phyloP scores from a whole-genome alignment of 2,113 vertebrate genomes.

The Seriola aureovittata region DNA sequence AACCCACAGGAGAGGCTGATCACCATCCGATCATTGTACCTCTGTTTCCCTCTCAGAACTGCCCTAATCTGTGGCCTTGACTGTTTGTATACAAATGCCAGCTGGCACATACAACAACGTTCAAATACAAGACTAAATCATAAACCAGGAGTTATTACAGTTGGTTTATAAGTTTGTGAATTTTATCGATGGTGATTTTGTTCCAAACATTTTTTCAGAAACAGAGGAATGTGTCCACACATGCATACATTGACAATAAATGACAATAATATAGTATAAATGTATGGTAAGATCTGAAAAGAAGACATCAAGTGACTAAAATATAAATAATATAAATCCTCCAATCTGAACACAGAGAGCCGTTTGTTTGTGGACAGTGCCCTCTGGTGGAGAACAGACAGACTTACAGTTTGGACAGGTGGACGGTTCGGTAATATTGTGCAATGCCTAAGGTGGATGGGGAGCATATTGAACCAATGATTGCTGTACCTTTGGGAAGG shows the following conservation, averaged over 20 bases:
- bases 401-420: not conserved
- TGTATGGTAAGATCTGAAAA: not conserved
- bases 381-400: slow-evolving; percentile 63
- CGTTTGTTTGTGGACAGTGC: slow-evolving; percentile 60
- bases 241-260: not conserved
- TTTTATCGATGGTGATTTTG: not conserved
- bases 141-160: not conserved
- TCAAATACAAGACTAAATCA: not conserved
- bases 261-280: not conserved
- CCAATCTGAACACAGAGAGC: fast-evolving
- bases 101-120: not conserved
- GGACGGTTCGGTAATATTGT: not conserved
- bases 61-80: slow-evolving; percentile 17
- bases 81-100: not conserved
- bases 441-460: not conserved
- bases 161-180: not conserved
- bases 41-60: slow-evolving; percentile 40
- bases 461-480: slow-evolving; percentile 24
- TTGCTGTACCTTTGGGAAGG: slow-evolving; percentile 80
- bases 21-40: slow-evolving; percentile 61
- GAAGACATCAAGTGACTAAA: not conserved
- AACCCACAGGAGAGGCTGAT: slow-evolving; percentile 52
- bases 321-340: not conserved
- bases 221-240: not conserved
- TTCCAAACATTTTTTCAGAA: not conserved